phyloP scores from a whole-genome alignment of 2,888 invertebrate species.

The Prosopocoilus inquinatus region DNA sequence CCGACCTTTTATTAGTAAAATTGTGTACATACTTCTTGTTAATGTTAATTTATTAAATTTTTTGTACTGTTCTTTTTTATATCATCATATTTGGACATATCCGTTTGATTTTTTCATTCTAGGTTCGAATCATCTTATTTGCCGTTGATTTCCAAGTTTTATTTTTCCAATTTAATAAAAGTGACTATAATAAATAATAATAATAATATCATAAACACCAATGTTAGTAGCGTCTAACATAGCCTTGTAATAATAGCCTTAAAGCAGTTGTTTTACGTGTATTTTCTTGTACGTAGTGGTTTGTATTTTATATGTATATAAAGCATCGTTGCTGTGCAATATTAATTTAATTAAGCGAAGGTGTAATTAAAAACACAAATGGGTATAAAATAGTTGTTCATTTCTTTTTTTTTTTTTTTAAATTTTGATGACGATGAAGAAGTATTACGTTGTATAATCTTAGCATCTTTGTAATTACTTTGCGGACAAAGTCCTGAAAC shows the following conservation, averaged over 20 bases:
- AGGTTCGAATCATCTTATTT: slow-evolving; percentile 7
- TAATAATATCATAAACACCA: slow-evolving; percentile 23
- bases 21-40: slow-evolving; percentile 13
- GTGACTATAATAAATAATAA: slow-evolving; percentile 13
- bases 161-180: slow-evolving; percentile 1
- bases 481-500: neutral
- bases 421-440: neutral
- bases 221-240: slow-evolving; percentile 35
- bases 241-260: slow-evolving; percentile 35
- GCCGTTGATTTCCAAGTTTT: neutral
- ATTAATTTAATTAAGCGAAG: slow-evolving; percentile 6
- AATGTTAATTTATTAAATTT: slow-evolving; percentile 8
- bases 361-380: slow-evolving; percentile 3
- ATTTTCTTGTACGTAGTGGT: slow-evolving; percentile 10
- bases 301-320: slow-evolving; percentile 12
- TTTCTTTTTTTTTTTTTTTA: no score
- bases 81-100: slow-evolving; percentile 21
- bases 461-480: neutral
- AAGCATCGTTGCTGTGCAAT: slow-evolving; percentile 17
- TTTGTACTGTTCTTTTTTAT: slow-evolving; percentile 19
- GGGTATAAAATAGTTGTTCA: slow-evolving; percentile 4
- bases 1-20: slow-evolving; percentile 18
- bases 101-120: slow-evolving; percentile 18
- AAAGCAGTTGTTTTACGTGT: slow-evolving; percentile 17
- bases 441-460: neutral